Evolutionary conservation across 2,797 vertebrate genomes (phyloP).

Genomic region (Manis crassicaudata): DNA sequence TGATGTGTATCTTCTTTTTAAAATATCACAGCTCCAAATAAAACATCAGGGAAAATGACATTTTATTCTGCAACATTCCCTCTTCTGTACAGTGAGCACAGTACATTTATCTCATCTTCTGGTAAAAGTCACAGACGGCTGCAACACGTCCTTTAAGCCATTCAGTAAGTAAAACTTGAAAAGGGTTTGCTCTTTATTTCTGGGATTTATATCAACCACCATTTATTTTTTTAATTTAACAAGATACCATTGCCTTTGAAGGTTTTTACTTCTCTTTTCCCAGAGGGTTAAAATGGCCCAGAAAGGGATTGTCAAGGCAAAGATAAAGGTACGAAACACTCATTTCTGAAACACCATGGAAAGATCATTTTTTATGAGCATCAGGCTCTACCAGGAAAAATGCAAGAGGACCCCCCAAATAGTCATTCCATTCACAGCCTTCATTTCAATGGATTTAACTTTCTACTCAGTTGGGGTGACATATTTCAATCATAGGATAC

Average conservation of each 20-base stretch:
- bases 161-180: slow-evolving; percentile 66
- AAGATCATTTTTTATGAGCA: slow-evolving; percentile 52
- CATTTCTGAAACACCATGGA: slow-evolving; percentile 43
- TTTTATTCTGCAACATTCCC: slow-evolving; percentile 71
- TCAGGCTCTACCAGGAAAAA: slow-evolving; percentile 46
- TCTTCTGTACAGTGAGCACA: slow-evolving; percentile 46
- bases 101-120: slow-evolving; percentile 51
- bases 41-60: slow-evolving; percentile 64
- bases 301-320: slow-evolving; percentile 67
- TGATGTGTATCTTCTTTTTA: slow-evolving; percentile 51
- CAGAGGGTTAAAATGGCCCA: slow-evolving; percentile 69
- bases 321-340: slow-evolving; percentile 69
- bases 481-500: slow-evolving; percentile 75
- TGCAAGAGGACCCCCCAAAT: slow-evolving; percentile 46
- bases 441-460: slow-evolving; percentile 75
- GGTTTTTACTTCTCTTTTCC: slow-evolving; percentile 63
- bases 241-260: slow-evolving; percentile 59
- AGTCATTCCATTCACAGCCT: slow-evolving; percentile 65
- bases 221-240: slow-evolving; percentile 56
- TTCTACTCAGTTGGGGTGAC: slow-evolving; percentile 77
- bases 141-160: slow-evolving; percentile 70
- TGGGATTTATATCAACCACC: slow-evolving; percentile 35
- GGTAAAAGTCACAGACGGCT: slow-evolving; percentile 66
- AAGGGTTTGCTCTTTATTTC: slow-evolving; percentile 54
- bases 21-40: slow-evolving; percentile 46